phyloP scores from a whole-genome alignment of 92 coral and sea anemone species.

The Virgularia gustaviana region DNA sequence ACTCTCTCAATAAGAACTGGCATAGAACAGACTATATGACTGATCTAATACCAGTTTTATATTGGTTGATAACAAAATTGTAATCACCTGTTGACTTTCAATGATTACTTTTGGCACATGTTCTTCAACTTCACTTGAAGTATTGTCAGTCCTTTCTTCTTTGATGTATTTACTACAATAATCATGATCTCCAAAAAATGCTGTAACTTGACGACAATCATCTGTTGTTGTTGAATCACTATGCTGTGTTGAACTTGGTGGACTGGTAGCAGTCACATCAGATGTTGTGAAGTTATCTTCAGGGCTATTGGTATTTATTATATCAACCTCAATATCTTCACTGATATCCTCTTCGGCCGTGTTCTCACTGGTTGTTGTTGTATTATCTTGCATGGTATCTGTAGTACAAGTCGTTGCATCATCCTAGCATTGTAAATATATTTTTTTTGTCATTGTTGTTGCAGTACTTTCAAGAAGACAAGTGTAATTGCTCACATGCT shows the following conservation, averaged over 20 bases:
- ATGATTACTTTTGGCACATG: conserved; percentile 13
- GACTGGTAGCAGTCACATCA: not conserved
- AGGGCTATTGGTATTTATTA: too few species aligned
- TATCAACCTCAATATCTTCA: conserved; percentile 25
- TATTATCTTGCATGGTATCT: not conserved
- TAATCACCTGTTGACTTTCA: conserved; percentile 34
- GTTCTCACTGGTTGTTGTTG: conserved; percentile 4
- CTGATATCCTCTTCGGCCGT: not conserved
- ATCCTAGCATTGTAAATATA: not conserved
- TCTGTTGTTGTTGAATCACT: conserved; percentile 17
- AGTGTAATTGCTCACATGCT: too few species aligned
- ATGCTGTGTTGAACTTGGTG: not conserved
- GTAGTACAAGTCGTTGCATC: too few species aligned
- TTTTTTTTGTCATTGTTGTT: too few species aligned
- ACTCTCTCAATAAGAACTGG: too few species aligned
- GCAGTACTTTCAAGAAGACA: too few species aligned
- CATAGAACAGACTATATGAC: too few species aligned
- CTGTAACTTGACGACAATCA: not conserved
- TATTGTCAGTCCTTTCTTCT: not conserved
- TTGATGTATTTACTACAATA: conserved; percentile 5
- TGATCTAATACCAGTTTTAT: too few species aligned
- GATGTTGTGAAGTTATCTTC: conserved; percentile 1
- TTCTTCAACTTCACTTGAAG: conserved; percentile 3
- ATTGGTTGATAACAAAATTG: too few species aligned
- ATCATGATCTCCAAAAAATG: conserved; percentile 25